phyloP scores from a whole-genome alignment of 2,113 vertebrate genomes.

The Sphaerodactylus townsendi region DNA sequence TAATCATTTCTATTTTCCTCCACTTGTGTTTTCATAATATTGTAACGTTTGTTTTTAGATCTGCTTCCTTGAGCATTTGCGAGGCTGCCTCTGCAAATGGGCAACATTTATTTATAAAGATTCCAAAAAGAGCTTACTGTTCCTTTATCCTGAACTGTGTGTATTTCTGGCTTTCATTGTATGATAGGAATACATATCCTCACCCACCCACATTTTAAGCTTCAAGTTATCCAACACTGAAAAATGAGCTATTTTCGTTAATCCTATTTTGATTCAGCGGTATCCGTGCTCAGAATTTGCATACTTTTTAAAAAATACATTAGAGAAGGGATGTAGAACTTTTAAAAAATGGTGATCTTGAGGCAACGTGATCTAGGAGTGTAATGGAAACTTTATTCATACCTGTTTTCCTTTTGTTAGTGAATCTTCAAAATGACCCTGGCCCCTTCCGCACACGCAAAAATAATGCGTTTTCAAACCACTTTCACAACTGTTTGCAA shows the following conservation, averaged over 20 bases:
- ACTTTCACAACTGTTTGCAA: no score
- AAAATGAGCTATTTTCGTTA: not conserved
- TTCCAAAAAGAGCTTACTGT: not conserved
- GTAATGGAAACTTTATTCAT: no score
- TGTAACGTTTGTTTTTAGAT: not conserved
- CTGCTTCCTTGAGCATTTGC: not conserved
- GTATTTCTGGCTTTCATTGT: not conserved
- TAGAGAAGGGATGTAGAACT: no score
- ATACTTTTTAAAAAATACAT: no score
- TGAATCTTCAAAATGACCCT: no score
- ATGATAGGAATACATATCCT: not conserved
- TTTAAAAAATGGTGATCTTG: no score
- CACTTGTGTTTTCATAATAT: not conserved
- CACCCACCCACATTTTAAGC: not conserved
- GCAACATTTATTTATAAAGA: accelerated
- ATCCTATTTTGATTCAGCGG: not conserved
- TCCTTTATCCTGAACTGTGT: not conserved
- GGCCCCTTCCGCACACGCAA: no score
- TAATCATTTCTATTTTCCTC: constrained; percentile 5
- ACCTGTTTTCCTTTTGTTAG: no score
- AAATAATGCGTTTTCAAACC: no score
- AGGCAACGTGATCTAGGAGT: no score
- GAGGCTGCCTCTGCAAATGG: not conserved
- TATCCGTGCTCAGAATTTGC: not conserved
- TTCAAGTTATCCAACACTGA: not conserved